phyloP scores from a whole-genome alignment of 2,888 invertebrate genomes.

The Tuberolachnus salignus region DNA sequence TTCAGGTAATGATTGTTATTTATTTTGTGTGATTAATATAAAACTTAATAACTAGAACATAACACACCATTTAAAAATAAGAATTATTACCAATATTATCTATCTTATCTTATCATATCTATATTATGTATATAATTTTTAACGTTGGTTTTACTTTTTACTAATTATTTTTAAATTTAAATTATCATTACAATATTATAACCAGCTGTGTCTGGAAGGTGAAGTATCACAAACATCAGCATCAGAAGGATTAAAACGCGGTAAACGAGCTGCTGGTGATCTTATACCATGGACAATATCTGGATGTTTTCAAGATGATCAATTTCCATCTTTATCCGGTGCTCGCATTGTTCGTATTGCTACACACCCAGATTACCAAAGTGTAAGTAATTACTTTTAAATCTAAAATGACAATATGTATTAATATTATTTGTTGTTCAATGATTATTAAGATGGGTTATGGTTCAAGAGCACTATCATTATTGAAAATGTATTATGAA shows the following conservation, averaged over 20 bases:
- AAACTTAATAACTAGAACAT: no score
- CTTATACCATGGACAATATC: slow-evolving; percentile 98
- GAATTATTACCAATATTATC: no score
- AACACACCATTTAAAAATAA: neutral
- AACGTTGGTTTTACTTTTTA: neutral
- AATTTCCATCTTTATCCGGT: slow-evolving; percentile 89
- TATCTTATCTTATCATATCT: no score
- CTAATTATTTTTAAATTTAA: neutral
- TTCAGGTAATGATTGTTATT: slow-evolving; percentile 69
- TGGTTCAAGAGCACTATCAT: slow-evolving; percentile 82
- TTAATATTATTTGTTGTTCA: neutral
- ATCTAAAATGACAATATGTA: no score
- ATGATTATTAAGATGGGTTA: slow-evolving; percentile 81
- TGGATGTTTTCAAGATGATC: slow-evolving; percentile 92
- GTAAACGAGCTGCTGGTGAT: slow-evolving; percentile 92
- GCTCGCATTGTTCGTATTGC: slow-evolving; percentile 94
- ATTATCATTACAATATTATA: neutral
- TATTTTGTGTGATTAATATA: no score
- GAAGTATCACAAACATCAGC: slow-evolving; percentile 72
- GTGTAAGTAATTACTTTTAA: slow-evolving; percentile 65
- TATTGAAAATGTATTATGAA: slow-evolving; percentile 88
- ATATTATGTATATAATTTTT: no score
- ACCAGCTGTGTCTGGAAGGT: slow-evolving; percentile 72
- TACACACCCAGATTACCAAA: slow-evolving; percentile 96
- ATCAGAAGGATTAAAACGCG: slow-evolving; percentile 79